Evolutionary conservation across 2,113 vertebrate genomes (phyloP).

Genomic region (Catharus bicknelli): DNA sequence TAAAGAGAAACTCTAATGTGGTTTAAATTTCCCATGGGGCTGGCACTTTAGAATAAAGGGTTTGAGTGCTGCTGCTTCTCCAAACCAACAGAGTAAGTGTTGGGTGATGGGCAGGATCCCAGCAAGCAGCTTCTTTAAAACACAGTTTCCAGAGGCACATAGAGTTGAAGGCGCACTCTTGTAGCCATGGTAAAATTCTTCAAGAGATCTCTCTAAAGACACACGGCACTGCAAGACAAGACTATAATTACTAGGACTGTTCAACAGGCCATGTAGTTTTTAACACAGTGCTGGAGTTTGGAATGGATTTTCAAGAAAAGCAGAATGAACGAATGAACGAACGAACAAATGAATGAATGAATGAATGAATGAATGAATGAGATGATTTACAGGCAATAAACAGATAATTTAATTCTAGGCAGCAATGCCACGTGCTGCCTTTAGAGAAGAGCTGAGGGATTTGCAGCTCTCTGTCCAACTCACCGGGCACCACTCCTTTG

Average conservation of each 20-base stretch:
- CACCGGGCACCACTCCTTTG: slow-evolving; percentile 87
- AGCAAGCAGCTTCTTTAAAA: not conserved
- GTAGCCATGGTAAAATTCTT: not conserved
- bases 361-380: not conserved
- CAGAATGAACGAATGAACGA: not conserved
- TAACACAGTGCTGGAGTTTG: not conserved
- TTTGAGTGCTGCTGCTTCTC: not conserved
- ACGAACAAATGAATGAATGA: not conserved
- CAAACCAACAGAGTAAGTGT: not conserved
- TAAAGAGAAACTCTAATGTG: not conserved
- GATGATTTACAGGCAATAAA: not conserved
- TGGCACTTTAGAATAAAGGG: not conserved
- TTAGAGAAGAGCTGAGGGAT: not conserved
- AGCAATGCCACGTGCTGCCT: not conserved
- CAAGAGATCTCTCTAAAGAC: slow-evolving; percentile 6
- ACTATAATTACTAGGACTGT: not conserved
- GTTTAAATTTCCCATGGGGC: not conserved
- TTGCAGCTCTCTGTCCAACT: slow-evolving; percentile 4
- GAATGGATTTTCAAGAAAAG: not conserved
- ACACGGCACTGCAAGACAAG: not conserved
- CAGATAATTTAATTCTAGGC: not conserved
- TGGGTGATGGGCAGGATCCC: not conserved
- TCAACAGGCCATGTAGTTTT: not conserved
- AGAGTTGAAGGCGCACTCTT: not conserved
- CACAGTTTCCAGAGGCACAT: not conserved